Evolutionary conservation across 2,888 invertebrate species (phyloP).

Genomic region (Nowickia ferox): DNA sequence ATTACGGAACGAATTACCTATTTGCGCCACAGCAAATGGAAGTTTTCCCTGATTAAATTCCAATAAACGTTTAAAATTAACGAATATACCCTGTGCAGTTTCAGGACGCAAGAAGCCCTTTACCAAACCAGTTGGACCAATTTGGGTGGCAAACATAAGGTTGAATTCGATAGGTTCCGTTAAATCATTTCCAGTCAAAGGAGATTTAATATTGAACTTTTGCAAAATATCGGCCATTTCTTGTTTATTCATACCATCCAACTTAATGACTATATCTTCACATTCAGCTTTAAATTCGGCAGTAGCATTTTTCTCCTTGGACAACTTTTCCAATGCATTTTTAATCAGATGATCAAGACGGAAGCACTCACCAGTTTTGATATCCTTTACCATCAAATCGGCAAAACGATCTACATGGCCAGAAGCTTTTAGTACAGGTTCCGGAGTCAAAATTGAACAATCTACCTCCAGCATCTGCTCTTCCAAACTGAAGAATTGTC

Average conservation of each 20-base stretch:
- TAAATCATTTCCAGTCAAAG: conserved; percentile 96
- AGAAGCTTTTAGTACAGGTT: conserved; percentile 97
- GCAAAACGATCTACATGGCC: conserved; percentile 99
- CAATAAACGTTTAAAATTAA: conserved; percentile 98
- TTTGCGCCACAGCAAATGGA: conserved; percentile 99
- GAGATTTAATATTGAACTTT: conserved; percentile 96
- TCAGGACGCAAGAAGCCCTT: conserved; percentile 98
- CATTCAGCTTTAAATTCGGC: conserved; percentile 84
- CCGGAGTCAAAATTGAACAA: conserved; percentile 98
- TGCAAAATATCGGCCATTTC: conserved; percentile 94
- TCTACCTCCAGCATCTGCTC: conserved; percentile 99
- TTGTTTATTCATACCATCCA: conserved; percentile 95
- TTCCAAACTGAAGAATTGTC: conserved; percentile 97
- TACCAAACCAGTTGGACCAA: conserved; percentile 97
- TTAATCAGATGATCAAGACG: conserved; percentile 98
- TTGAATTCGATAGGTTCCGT: conserved; percentile 99
- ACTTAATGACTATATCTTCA: conserved; percentile 82
- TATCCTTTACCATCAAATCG: conserved; percentile 99
- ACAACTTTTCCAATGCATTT: conserved; percentile 93
- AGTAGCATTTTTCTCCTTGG: conserved; percentile 91
- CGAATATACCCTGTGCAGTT: conserved; percentile 99
- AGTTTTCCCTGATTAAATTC: conserved; percentile 98
- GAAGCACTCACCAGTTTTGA: conserved; percentile 98
- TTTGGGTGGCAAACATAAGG: conserved; percentile 99
- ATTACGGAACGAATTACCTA: conserved; percentile 99